phyloP scores from a whole-genome alignment of 2,888 invertebrate genomes.

The Carabus problematicus region DNA sequence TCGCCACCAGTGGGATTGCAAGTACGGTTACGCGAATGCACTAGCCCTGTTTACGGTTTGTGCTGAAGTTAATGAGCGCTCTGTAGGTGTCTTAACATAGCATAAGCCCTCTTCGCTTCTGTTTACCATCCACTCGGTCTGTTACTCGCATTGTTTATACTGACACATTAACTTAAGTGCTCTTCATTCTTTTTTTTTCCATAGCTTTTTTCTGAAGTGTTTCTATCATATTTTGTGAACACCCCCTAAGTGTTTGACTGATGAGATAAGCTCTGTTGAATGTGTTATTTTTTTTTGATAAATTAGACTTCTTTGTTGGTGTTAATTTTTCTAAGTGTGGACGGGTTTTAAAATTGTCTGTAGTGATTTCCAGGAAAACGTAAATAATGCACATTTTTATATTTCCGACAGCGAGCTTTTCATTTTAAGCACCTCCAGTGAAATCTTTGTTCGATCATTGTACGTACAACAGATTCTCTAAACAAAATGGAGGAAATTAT shows the following conservation, averaged over 20 bases:
- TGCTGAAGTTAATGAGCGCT: constrained; percentile 29
- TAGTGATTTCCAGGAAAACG: constrained; percentile 27
- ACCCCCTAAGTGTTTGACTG: constrained; percentile 39
- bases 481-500: no score
- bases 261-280: constrained; percentile 33
- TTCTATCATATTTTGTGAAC: constrained; percentile 38
- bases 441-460: no score
- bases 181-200: constrained; percentile 19
- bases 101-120: constrained; percentile 41
- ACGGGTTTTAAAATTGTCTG: constrained; percentile 27
- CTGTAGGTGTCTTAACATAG: constrained; percentile 38
- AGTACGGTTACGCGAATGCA: constrained; percentile 1
- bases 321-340: constrained; percentile 36
- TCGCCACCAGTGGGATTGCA: constrained; percentile 12
- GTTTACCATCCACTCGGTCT: constrained; percentile 18
- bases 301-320: constrained; percentile 30
- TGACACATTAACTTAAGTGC: constrained; percentile 37
- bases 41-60: constrained; percentile 24
- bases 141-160: constrained; percentile 36
- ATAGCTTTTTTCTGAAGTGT: constrained; percentile 24
- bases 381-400: constrained; percentile 22
- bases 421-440: no score
- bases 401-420: neutral
- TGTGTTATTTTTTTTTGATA: constrained; percentile 33
- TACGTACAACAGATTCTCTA: no score